Conservation (phyloP, 2,797 vertebrate genomes). For the Melanotaenia parkinsoni region DNA sequence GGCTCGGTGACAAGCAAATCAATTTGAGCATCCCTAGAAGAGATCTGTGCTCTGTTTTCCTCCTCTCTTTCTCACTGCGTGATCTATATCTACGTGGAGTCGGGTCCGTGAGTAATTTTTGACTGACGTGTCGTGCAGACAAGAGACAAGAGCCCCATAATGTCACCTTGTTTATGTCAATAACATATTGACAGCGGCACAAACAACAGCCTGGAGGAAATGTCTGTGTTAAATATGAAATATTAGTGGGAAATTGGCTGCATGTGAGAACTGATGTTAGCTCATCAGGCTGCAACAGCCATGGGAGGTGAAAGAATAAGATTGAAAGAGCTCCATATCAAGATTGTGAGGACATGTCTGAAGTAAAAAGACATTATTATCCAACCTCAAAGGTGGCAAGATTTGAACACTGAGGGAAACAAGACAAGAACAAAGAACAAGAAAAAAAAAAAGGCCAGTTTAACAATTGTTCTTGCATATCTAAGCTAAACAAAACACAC, state of each 20-base stretch:
- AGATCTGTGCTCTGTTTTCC: conserved; percentile 55
- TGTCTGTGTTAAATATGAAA: conserved; percentile 61
- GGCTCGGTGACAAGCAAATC: conserved; percentile 57
- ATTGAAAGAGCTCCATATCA: conserved; percentile 37
- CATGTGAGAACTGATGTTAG: conserved; percentile 18
- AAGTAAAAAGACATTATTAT: conserved; percentile 52
- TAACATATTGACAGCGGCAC: conserved; percentile 64
- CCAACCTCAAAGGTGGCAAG: conserved; percentile 31
- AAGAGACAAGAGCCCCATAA: conserved; percentile 52
- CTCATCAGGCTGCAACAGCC: conserved; percentile 39
- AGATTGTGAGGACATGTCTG: conserved; percentile 43
- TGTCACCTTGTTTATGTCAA: conserved; percentile 68
- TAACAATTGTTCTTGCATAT: conserved; percentile 29
- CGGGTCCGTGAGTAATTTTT: conserved; percentile 56
- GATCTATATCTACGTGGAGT: conserved; percentile 60
- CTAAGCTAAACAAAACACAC: conserved; percentile 30
- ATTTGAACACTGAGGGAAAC: conserved; percentile 33
- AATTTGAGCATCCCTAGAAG: conserved; percentile 57
- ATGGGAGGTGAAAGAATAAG: conserved; percentile 52
- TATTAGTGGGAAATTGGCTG: conserved; percentile 44
- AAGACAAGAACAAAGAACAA: background rate
- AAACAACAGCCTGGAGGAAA: conserved; percentile 63
- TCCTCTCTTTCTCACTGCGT: conserved; percentile 31
- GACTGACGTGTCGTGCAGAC: conserved; percentile 64
- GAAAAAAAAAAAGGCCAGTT: conserved; percentile 36